Base-by-base conservation (phyloP, 2,113 vertebrate species). In the Bubo scandiacus region DNA sequence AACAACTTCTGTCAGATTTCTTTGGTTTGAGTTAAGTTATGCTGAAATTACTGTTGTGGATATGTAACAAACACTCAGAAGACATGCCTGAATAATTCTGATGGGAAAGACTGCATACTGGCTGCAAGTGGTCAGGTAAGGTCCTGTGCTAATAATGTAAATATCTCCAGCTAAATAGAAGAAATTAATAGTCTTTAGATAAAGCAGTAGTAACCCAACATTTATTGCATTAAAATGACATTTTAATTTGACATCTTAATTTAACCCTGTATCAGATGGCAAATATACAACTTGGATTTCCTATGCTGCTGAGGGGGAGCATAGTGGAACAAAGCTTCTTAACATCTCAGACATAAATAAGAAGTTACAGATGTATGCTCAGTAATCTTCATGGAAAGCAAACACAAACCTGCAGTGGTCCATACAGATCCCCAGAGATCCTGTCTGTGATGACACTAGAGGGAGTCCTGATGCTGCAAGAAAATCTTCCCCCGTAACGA, bases 381-480 rank as follows among this genome's bases (percentile, higher is more conserved):
- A 26, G 10, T 66, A 43, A 36, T 80, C 20, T 81, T 49, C 11
- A 0, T 15, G 14, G 1, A 72, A 92, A 84, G 52, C 38, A n/a
- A 34, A 49, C n/a, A 9, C 11, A 49, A 80, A 70, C 9, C 23
- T 81, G 26, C 22, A 3, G 7, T 63, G 43, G 6, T 71, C n/a
- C 34, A 1, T 59, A 32, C 4, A 21, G 40, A 72, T 86, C 5
- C 36, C 14, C 8, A 9, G 45, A 45, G 54, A 47, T 21, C 43
- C 12, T 78, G 22, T 2, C 15, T 58, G 6, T 20, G 67, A 47
- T 38, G 70, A 72, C 98, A 78, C 97, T 97, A 95, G 98, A 96
- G 98, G 98, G 98, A 97, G 94, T 95, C 94, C 81, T 95, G 71
- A 80, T n/a, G 72, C 97, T 95, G 92, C 78, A 70, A 83, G 58